These are phyloP conservation scores for Drosophila kurseongensis DNA, from an alignment of 1,140 invertebrate species.

Conservation along the genomic window DNA sequence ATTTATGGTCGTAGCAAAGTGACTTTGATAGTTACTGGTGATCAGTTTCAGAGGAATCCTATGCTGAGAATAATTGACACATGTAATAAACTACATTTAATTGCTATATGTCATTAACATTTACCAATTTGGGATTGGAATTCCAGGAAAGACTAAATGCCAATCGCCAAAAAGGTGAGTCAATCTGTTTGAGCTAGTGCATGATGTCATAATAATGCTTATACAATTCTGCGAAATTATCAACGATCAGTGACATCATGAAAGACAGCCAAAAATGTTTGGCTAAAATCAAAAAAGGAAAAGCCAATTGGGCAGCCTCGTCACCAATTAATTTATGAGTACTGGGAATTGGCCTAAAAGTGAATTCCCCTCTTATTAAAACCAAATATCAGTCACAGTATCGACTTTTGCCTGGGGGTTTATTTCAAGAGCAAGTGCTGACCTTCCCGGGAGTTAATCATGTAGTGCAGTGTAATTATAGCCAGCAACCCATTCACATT, in stretches of 20 bases:
- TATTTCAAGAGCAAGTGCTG: conserved; percentile 23
- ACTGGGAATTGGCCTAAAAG: not conserved
- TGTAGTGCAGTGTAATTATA: conserved; percentile 46
- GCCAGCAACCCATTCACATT: conserved; percentile 34
- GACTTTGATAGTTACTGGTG: conserved; percentile 2
- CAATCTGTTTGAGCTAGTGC: conserved; percentile 4
- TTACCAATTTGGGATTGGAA: conserved; percentile 29
- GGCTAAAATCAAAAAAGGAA: conserved; percentile 18
- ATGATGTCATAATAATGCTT: conserved; percentile 31
- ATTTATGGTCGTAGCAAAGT: conserved; percentile 14
- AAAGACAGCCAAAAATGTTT: conserved; percentile 7
- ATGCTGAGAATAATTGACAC: conserved; percentile 20
- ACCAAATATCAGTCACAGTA: conserved; percentile 4
- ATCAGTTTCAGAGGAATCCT: conserved; percentile 19
- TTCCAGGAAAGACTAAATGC: conserved; percentile 16
- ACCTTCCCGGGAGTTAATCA: conserved; percentile 25
- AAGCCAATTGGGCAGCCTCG: conserved; percentile 5
- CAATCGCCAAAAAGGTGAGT: conserved; percentile 25
- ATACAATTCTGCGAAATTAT: conserved; percentile 15
- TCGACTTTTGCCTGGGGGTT: not conserved
- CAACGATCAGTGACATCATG: conserved; percentile 18
- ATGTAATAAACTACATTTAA: conserved; percentile 28
- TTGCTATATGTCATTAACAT: conserved; percentile 19
- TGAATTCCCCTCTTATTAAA: conserved; percentile 5
- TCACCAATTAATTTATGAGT: conserved; percentile 7